Evolutionary conservation across 2,888 invertebrate species (phyloP).

Genomic region (Diloba caeruleocephala): DNA sequence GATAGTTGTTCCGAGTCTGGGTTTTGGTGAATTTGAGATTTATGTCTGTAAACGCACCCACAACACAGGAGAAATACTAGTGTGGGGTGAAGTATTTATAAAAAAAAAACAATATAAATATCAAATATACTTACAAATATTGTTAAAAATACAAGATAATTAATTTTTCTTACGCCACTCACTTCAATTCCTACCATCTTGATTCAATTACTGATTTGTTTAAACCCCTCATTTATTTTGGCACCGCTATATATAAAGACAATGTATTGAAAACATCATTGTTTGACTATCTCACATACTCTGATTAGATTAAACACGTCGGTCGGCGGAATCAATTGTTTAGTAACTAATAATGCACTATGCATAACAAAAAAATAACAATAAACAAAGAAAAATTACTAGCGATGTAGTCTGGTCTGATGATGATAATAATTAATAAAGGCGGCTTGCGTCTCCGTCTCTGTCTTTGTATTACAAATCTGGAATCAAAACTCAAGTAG

Average conservation of each 20-base stretch:
- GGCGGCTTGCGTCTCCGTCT: too few species aligned
- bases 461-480: too few species aligned
- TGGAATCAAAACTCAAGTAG: too few species aligned
- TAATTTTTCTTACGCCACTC: slow-evolving; percentile 5
- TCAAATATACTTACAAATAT: slow-evolving; percentile 29
- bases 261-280: slow-evolving; percentile 58
- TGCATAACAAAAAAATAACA: slow-evolving; percentile 5
- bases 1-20: too few species aligned
- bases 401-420: too few species aligned
- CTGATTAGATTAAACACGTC: slow-evolving; percentile 50
- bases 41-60: too few species aligned
- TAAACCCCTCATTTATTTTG: slow-evolving; percentile 50
- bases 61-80: too few species aligned
- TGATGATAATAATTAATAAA: too few species aligned
- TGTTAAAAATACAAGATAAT: slow-evolving; percentile 20
- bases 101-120: neutral
- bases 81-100: too few species aligned
- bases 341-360: slow-evolving; percentile 14
- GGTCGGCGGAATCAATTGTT: slow-evolving; percentile 24
- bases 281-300: slow-evolving; percentile 44
- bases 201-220: slow-evolving; percentile 29
- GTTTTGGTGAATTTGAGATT: too few species aligned
- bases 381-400: neutral
- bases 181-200: slow-evolving; percentile 29
- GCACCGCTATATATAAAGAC: slow-evolving; percentile 47